Evolutionary conservation across 1,140 invertebrate genomes (phyloP), one percentile per base, ranked within the genome.

Genomic region (Micrasema minimum): DNA sequence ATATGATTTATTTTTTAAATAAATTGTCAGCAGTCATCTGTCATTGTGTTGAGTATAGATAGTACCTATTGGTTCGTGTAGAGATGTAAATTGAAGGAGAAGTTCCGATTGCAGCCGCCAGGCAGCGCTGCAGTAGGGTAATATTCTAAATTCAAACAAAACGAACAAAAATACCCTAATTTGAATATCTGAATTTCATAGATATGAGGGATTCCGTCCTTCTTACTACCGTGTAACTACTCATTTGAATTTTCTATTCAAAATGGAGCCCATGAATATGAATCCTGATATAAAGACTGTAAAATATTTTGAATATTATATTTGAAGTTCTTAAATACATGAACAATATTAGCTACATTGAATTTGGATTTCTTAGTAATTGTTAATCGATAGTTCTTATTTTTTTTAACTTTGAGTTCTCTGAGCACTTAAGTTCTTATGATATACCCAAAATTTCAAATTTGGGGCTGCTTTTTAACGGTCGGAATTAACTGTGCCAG

Each of bases 11-110:
- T n/a, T n/a, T n/a, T n/a, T n/a, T n/a, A n/a, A n/a, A n/a, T 18
- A 14, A 7, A 20, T 7, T 22, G 50, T 22, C 50, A 51, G 50
- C 20, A 18, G 10, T 23, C 50, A 12, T 23, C 22, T 5, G 20
- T 51, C 6, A n/a, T 22, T 3, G 22, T 2, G 6, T 14, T 5
- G 10, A 5, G 26, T 57, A 57, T 23, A 18, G 45, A n/a, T n/a
- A n/a, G n/a, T n/a, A n/a, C n/a, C n/a, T 43, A 62, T 45, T 43
- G 37, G 57, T 62, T 62, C 38, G 45, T 62, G 57, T 57, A 57
- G 37, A 55, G 51, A 55, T 55, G 51, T 59, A 61, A 43, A 62
- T 62, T 45, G 57, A 22, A 45, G 3, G 20, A 18, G 20, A 22
- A 62, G 57, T 62, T 62, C 41, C 57, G 20, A 62, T 5, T 62